Percentiles rank a stretch among this genome's conserved stretches.
Evolutionary conservation across 2,888 invertebrate genomes (phyloP).

Genomic region (Ormyrus thymus): DNA sequence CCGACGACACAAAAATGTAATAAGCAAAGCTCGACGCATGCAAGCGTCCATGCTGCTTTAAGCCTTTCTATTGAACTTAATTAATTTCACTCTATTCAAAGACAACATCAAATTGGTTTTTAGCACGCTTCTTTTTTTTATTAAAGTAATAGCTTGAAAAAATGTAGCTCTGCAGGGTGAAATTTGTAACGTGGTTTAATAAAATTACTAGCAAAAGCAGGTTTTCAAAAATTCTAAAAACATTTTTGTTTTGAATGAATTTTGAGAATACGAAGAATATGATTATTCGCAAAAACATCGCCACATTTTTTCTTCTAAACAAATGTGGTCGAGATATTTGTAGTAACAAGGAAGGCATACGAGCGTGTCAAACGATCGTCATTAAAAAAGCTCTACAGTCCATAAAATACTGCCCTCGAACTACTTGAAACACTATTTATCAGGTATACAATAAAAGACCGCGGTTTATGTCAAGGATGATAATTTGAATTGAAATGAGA

Average conservation of each 20-base stretch:
- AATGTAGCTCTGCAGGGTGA: neutral
- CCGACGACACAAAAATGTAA: neutral
- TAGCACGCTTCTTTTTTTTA: neutral
- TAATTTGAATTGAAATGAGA: constrained; percentile 2
- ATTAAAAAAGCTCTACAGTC: constrained; percentile 21
- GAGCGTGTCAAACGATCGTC: constrained; percentile 20
- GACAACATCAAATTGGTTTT: constrained; percentile 25
- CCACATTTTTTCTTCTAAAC: constrained; percentile 7
- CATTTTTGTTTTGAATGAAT: too few relatives aligned
- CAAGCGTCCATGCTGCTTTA: constrained; percentile 4
- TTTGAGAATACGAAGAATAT: too few relatives aligned
- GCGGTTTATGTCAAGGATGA: constrained; percentile 24
- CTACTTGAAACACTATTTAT: constrained; percentile 15
- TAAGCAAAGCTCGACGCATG: constrained; percentile 20
- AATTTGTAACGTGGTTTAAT: neutral
- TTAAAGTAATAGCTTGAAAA: neutral
- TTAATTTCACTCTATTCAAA: constrained; percentile 12
- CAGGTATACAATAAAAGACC: neutral
- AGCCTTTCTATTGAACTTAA: constrained; percentile 13
- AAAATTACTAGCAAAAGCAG: too few relatives aligned
- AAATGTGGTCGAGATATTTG: neutral
- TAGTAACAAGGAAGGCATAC: constrained; percentile 9
- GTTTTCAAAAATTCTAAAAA: too few relatives aligned
- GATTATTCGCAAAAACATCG: too few relatives aligned
- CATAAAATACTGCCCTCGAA: constrained; percentile 27